Evolutionary conservation across 2,113 vertebrate species (phyloP).

Genomic region (Callaeas wilsoni): DNA sequence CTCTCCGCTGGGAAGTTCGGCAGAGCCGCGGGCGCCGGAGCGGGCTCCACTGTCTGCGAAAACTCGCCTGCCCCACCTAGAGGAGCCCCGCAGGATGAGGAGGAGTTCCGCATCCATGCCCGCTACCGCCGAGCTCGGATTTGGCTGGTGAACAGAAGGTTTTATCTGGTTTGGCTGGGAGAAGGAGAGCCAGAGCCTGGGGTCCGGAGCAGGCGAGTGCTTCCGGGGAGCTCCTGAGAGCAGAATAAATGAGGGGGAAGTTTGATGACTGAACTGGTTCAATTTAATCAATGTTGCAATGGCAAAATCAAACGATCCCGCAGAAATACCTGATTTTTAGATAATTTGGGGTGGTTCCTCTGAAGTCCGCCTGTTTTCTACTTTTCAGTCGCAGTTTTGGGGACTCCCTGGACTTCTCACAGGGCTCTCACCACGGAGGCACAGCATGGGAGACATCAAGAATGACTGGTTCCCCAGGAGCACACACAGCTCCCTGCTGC

Average conservation of each 20-base stretch:
- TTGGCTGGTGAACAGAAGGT: neutral
- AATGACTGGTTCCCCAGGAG: neutral
- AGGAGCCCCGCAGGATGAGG: conserved; percentile 44
- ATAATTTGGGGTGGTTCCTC: neutral
- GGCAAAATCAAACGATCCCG: neutral
- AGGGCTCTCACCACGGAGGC: accelerated
- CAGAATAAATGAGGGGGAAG: neutral
- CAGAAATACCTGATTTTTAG: neutral
- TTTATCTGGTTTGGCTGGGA: neutral
- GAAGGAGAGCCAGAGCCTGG: neutral
- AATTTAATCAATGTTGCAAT: accelerated
- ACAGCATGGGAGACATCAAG: neutral
- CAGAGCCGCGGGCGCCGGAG: neutral
- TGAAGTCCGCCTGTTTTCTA: neutral
- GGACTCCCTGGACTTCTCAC: neutral
- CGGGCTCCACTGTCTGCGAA: neutral
- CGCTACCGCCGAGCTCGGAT: accelerated
- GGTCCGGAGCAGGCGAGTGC: neutral
- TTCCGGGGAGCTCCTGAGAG: neutral
- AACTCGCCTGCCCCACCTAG: conserved; percentile 73
- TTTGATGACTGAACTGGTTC: neutral
- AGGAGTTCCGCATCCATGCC: neutral
- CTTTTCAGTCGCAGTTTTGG: neutral
- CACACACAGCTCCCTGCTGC: neutral
- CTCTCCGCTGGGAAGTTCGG: neutral